These are phyloP conservation scores for Nymphalis polychloros DNA, from an alignment of 2,888 invertebrate genomes.

Conservation along the genomic window DNA sequence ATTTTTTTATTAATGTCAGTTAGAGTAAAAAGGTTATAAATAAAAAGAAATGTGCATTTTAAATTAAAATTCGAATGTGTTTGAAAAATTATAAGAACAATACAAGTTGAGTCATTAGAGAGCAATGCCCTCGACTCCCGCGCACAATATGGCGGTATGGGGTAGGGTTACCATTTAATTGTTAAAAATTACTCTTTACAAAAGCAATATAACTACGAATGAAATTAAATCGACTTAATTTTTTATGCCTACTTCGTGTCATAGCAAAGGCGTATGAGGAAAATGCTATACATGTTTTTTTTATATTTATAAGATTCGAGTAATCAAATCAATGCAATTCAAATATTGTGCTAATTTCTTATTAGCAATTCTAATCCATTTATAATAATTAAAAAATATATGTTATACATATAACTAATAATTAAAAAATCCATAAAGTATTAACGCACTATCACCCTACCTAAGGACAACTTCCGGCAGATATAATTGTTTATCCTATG, in stretches of 20 bases:
- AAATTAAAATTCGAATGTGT: neutral
- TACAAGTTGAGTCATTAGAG: conserved; percentile 62
- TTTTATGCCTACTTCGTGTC: neutral
- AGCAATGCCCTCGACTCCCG: conserved; percentile 71
- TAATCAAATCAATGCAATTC: no score
- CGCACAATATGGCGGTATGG: conserved; percentile 49
- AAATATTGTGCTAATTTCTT: no score
- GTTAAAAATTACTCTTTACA: conserved; percentile 11
- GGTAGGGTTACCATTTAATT: conserved; percentile 29
- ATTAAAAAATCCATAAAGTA: neutral
- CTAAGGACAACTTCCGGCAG: conserved; percentile 35
- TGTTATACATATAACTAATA: no score
- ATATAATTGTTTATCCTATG: conserved; percentile 32
- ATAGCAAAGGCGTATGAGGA: no score
- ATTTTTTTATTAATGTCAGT: no score
- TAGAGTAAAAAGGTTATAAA: no score
- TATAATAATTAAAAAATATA: no score
- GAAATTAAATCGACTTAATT: conserved; percentile 1
- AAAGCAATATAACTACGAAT: conserved; percentile 3
- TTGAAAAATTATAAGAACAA: conserved; percentile 40
- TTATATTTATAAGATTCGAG: no score
- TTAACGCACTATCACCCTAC: conserved; percentile 10
- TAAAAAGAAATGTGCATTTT: no score
- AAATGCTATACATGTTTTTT: no score
- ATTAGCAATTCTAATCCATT: no score